These are phyloP conservation scores for Cheilosia impressa DNA, from an alignment of 2,888 invertebrate species.

Conservation along the genomic window DNA sequence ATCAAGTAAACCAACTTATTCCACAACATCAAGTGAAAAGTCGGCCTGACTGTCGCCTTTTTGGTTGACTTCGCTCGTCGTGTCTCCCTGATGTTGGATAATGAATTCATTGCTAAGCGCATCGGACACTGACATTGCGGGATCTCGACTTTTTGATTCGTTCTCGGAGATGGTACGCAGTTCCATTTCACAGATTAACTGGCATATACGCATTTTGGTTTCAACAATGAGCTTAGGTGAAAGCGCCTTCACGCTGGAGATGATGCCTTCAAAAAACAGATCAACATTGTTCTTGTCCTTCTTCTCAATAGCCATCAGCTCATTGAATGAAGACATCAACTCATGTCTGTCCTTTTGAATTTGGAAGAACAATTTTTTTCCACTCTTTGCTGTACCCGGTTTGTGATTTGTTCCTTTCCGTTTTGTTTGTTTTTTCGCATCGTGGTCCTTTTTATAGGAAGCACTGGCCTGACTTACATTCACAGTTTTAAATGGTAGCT, in stretches of 20 bases:
- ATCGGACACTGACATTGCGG: conserved; percentile 31
- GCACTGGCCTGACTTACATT: conserved; percentile 3
- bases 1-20: conserved; percentile 1
- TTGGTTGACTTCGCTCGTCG: conserved; percentile 48
- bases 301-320: conserved; percentile 77
- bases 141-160: conserved; percentile 28
- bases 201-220: conserved; percentile 78
- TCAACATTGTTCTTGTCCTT: conserved; percentile 79
- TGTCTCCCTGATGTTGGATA: conserved; percentile 28
- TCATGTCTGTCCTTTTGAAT: conserved; percentile 81
- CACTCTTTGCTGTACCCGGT: conserved; percentile 76
- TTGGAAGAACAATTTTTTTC: conserved; percentile 79
- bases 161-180: conserved; percentile 77
- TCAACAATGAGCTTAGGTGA: conserved; percentile 78
- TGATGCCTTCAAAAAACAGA: conserved; percentile 78
- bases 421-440: not conserved
- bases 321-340: conserved; percentile 81
- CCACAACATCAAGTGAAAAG: conserved; percentile 26
- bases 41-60: conserved; percentile 61
- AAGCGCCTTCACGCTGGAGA: conserved; percentile 77
- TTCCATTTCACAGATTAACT: conserved; percentile 78
- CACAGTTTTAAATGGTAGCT: conserved; percentile 41
- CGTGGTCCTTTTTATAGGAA: conserved; percentile 35
- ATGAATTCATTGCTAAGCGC: conserved; percentile 46
- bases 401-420: not conserved